Conservation (phyloP, 2,113 vertebrate species). For the Silurus glanis region DNA sequence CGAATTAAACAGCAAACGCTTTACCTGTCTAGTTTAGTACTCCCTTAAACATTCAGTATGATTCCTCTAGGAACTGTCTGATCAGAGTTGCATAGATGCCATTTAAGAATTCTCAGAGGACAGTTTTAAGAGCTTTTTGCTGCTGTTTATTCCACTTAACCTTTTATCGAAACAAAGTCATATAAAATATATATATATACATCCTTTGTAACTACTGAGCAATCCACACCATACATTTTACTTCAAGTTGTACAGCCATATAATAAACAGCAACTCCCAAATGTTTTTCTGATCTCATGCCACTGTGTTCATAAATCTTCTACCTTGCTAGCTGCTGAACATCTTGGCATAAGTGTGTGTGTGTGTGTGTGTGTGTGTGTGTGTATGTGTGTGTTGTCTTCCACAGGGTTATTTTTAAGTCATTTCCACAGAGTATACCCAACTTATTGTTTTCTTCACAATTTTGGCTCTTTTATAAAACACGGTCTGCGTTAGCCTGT, state of each 20-base stretch:
- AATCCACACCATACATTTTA: background rate
- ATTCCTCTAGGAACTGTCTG: background rate
- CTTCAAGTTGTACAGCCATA: background rate
- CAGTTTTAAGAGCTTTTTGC: background rate
- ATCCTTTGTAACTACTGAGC: background rate
- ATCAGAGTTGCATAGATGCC: background rate
- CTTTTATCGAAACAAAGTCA: background rate
- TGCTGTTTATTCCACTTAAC: background rate
- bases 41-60: background rate
- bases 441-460: background rate
- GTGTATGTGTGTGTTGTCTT: background rate
- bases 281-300: background rate
- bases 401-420: background rate
- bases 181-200: background rate
- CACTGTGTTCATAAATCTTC: background rate
- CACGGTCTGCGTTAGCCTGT: background rate
- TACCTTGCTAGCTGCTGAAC: background rate
- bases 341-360: background rate
- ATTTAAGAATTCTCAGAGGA: background rate
- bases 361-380: too few species aligned
- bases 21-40: slow-evolving; percentile 9
- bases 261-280: background rate
- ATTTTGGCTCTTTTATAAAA: background rate
- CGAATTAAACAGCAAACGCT: slow-evolving; percentile 35
- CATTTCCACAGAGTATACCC: background rate